Base-by-base conservation (phyloP, 2,888 invertebrate species). In the Polyommatus iphigenia region DNA sequence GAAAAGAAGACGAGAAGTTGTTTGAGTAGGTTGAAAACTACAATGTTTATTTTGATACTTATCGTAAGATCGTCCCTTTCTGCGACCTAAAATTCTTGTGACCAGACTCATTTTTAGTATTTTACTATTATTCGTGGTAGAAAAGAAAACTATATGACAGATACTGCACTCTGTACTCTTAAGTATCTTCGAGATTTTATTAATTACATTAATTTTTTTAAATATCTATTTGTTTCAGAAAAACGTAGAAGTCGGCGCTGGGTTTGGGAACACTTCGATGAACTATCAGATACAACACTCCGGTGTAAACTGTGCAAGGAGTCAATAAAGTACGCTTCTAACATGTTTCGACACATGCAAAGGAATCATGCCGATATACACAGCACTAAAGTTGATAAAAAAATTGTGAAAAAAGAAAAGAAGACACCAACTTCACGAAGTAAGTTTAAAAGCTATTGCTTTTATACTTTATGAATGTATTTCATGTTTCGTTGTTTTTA, bases 1-100 rank as follows among this genome's bases (percentile, higher is more conserved):
- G 85, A 83, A 80, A 87, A 87, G 62, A 85, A 86, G 73, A 87
- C 88, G 13, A 50, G 77, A 18, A 82, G 83, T 32, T 46, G 77
- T 36, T 36, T 78, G 75, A 78, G 82, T 83, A 82, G 82, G 41
- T 41, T 41, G 41, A 41, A 10, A 41, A 41, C 41, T 10, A 41
- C 8, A 46, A 10, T 46, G 46, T 46, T 46, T 10, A 46, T 46
- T 46, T 46, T 46, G 3, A 46, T 46, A 46, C 10, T 41, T 41
- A 10, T 41, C 41, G 8, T 41, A 41, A 41, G 41, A 41, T 41
- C 41, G 41, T 41, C 10, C 10, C 10, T 46, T 46, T 46, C 10
- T 46, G 10, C 46, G 46, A 46, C 46, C 46, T 36, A 36, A 8
- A 41, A 41, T 2, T 41, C 0, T 41, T 41, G 46, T 10, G 10